Percentiles rank a stretch among this genome's conserved stretches.
Evolutionary conservation across 2,113 vertebrate species (phyloP).

Genomic region (Hepsetus odoe): DNA sequence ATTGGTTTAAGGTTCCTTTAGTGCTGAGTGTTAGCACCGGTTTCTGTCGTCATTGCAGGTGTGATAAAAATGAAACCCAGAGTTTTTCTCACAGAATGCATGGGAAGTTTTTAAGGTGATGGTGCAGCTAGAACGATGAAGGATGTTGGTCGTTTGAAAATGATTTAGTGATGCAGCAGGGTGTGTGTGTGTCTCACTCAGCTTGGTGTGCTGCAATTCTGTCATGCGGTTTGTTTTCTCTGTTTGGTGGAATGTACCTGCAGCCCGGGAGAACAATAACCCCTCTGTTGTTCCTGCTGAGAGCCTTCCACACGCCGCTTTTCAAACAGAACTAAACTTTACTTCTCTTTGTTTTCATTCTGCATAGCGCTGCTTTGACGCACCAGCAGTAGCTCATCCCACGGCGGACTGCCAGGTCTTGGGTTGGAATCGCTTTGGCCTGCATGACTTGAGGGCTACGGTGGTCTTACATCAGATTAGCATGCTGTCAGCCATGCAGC

Average conservation of each 20-base stretch:
- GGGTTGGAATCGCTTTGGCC: background rate
- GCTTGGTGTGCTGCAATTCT: slow-evolving; percentile 16
- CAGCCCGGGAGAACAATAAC: slow-evolving; percentile 49
- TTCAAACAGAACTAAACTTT: slow-evolving; percentile 31
- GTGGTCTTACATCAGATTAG: slow-evolving; percentile 26
- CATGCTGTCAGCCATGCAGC: slow-evolving; percentile 30
- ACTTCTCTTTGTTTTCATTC: slow-evolving; percentile 42
- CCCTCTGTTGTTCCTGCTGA: slow-evolving; percentile 39
- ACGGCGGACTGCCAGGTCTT: background rate
- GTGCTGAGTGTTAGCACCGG: too few relatives aligned
- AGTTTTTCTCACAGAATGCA: slow-evolving; percentile 8
- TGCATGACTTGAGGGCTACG: slow-evolving; percentile 1
- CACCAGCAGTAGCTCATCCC: background rate
- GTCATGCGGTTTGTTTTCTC: slow-evolving; percentile 49
- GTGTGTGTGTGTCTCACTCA: slow-evolving; percentile 28
- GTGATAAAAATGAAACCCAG: too few relatives aligned
- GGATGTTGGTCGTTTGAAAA: slow-evolving; percentile 29
- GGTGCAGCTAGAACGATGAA: slow-evolving; percentile 36
- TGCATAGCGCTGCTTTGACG: slow-evolving; percentile 18
- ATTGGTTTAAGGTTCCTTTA: too few relatives aligned
- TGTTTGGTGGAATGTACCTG: slow-evolving; percentile 55
- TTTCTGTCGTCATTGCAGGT: too few relatives aligned
- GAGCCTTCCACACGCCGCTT: slow-evolving; percentile 28
- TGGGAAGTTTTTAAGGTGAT: background rate
- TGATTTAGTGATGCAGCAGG: slow-evolving; percentile 40